Conservation (phyloP, 2,113 vertebrate genomes). For the Pangasianodon gigas region DNA sequence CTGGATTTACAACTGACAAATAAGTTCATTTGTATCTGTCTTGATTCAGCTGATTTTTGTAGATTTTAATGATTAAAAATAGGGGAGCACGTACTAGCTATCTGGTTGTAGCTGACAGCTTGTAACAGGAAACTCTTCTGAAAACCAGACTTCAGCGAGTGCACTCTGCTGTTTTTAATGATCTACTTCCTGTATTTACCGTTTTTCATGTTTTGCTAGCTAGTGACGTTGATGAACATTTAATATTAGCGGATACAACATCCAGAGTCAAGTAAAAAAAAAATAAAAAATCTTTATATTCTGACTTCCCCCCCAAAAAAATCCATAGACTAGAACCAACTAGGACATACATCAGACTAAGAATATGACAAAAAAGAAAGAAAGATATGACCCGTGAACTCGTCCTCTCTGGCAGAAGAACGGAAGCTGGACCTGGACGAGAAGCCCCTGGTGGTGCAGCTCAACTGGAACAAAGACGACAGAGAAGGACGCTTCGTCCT, state of each 20-base stretch:
- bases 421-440: conserved; percentile 96
- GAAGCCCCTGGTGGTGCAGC: conserved; percentile 95
- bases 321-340: neutral
- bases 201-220: neutral
- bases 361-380: neutral
- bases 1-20: neutral
- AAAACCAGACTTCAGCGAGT: neutral
- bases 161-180: no score
- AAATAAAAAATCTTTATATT: no score
- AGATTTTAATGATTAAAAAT: no score
- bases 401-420: conserved; percentile 83
- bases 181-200: no score
- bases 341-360: neutral
- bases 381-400: conserved; percentile 24
- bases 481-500: conserved; percentile 95
- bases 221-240: neutral
- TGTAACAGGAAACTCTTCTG: neutral
- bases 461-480: conserved; percentile 99
- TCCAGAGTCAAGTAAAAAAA: neutral
- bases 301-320: no score
- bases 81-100: no score
- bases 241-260: neutral
- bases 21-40: no score
- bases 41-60: neutral
- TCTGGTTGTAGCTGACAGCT: no score